phyloP scores from a whole-genome alignment of 2,113 vertebrate genomes.

The Peromyscus californicus region DNA sequence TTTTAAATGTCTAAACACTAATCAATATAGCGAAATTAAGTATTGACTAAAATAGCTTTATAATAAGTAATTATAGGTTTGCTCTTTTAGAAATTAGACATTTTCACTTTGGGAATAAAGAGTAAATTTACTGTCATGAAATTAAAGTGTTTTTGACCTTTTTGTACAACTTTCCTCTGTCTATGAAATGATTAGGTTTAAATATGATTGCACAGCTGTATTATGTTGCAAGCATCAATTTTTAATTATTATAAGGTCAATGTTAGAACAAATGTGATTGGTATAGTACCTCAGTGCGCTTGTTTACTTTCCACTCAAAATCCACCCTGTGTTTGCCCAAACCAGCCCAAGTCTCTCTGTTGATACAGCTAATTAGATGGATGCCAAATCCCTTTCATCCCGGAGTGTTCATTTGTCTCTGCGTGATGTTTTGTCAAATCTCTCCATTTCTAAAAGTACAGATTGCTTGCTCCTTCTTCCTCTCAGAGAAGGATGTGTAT shows the following conservation, averaged over 20 bases:
- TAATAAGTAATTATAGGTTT: slow-evolving; percentile 98
- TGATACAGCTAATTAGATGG: slow-evolving; percentile 59
- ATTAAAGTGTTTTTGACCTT: slow-evolving; percentile 91
- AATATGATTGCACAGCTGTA: slow-evolving; percentile 90
- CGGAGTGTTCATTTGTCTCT: neutral
- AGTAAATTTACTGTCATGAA: slow-evolving; percentile 89
- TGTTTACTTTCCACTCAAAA: slow-evolving; percentile 76
- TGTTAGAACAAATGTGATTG: slow-evolving; percentile 87
- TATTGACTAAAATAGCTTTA: slow-evolving; percentile 98
- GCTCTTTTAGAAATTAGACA: slow-evolving; percentile 97
- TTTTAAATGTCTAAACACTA: slow-evolving; percentile 96
- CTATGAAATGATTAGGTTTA: slow-evolving; percentile 87
- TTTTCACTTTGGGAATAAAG: slow-evolving; percentile 92
- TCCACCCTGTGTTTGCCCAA: slow-evolving; percentile 68
- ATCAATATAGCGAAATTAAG: slow-evolving; percentile 98
- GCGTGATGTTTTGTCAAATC: slow-evolving; percentile 56
- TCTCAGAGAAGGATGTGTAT: neutral
- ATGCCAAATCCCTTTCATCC: neutral
- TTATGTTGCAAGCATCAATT: slow-evolving; percentile 88
- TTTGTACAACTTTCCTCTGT: slow-evolving; percentile 85
- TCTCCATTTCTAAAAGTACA: slow-evolving; percentile 32
- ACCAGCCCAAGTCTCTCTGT: slow-evolving; percentile 32
- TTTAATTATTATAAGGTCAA: slow-evolving; percentile 94
- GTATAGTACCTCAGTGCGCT: slow-evolving; percentile 68
- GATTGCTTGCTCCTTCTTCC: slow-evolving; percentile 31